phyloP scores from a whole-genome alignment of 2,888 invertebrate species.

The Amiota communis region DNA sequence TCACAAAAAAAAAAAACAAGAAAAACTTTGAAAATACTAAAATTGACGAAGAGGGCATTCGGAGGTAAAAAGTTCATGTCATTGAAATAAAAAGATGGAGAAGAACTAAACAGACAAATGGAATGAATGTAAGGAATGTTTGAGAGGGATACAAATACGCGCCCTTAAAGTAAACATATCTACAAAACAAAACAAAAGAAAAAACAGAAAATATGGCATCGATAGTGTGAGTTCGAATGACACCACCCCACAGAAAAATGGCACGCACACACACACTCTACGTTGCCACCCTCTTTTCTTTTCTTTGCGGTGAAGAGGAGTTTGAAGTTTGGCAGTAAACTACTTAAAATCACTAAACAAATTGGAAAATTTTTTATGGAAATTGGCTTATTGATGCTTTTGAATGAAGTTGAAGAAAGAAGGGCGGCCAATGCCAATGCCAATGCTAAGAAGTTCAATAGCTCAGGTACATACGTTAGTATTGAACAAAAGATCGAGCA shows the following conservation, averaged over 20 bases:
- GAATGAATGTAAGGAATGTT: neutral
- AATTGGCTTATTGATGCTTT: constrained; percentile 63
- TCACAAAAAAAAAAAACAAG: constrained; percentile 40
- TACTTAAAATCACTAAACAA: constrained; percentile 62
- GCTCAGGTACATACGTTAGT: no score
- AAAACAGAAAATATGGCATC: constrained; percentile 3
- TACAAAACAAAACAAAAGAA: neutral
- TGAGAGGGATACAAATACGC: neutral
- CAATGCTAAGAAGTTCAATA: no score
- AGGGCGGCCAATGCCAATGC: no score
- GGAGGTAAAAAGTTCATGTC: constrained; percentile 1
- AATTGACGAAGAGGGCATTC: neutral
- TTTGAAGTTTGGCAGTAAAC: constrained; percentile 29
- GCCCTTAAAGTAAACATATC: constrained; percentile 6
- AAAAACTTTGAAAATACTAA: neutral
- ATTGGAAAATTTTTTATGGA: constrained; percentile 61
- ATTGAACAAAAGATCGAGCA: no score
- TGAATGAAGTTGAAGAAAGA: no score
- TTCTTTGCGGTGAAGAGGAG: neutral
- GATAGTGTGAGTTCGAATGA: no score
- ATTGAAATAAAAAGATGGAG: neutral
- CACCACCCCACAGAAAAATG: no score
- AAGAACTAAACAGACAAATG: neutral
- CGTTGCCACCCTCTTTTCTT: neutral
- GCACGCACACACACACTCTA: neutral